phyloP scores from a whole-genome alignment of 23 tunicate genomes.

The Trididemnum nubilum region DNA sequence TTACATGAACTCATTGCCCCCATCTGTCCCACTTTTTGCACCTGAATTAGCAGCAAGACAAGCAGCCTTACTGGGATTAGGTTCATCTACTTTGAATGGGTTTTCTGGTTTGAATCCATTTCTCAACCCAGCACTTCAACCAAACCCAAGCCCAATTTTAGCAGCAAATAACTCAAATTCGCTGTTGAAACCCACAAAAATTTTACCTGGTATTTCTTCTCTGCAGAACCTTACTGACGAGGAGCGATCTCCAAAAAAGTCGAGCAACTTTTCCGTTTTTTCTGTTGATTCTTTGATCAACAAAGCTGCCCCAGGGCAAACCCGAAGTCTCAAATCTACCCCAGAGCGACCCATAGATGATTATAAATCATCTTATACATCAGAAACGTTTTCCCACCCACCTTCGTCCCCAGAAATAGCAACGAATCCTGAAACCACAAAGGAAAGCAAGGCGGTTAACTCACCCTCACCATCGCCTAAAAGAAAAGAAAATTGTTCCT shows the following conservation, averaged over 20 bases:
- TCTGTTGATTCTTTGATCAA: conserved; percentile 29
- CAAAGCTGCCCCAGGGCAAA: background rate
- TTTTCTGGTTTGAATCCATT: conserved; percentile 24
- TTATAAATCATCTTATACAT: background rate
- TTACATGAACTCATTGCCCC: conserved; percentile 49
- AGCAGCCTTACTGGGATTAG: conserved; percentile 39
- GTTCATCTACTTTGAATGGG: conserved; percentile 19
- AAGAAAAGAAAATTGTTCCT: background rate
- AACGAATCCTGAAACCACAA: background rate
- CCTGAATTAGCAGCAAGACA: conserved; percentile 42
- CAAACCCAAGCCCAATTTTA: background rate
- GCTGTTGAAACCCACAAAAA: background rate
- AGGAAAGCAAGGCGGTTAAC: background rate
- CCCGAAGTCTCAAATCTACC: too few species aligned
- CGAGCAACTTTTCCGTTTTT: conserved; percentile 7
- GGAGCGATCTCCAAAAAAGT: background rate
- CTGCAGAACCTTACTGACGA: background rate
- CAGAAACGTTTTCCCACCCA: background rate
- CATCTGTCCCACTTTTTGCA: conserved; percentile 19
- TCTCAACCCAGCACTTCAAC: conserved; percentile 19
- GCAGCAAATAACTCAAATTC: background rate
- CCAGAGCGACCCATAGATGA: background rate
- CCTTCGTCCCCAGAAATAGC: conserved; percentile 2
- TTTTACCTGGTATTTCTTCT: conserved; percentile 12
- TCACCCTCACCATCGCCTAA: background rate